Evolutionary conservation across 2,797 vertebrate genomes (phyloP), one percentile per base, ranked within the genome.

Genomic region (Loris lydekkerianus): DNA sequence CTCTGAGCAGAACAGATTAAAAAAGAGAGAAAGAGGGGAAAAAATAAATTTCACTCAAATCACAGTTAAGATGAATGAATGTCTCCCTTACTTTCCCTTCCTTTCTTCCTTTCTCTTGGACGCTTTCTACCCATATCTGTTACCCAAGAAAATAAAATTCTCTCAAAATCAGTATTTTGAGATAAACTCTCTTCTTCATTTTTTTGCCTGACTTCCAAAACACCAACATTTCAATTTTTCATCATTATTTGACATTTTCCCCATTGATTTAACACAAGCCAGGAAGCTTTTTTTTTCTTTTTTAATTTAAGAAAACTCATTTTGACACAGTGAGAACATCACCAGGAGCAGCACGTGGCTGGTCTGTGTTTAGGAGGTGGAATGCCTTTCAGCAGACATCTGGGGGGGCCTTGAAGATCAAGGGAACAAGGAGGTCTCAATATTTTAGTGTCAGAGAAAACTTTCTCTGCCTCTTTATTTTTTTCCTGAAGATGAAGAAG

Each of bases 211-310:
- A 94, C 56, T 96, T 94, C 61, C 49, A 73, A 95, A 96, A 89
- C 63, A 97, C 90, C 92, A 95, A 90, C 94, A 95, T 89, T 96
- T 96, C 97, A 97, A 90, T 75, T 96, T 96, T 97, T 93, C 89
- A 95, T 94, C 97, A 97, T 93, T 91, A 97, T 94, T 90, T 97
- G 96, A 96, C 96, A 96, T 85, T 90, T 95, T 97, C 94, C 87
- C 82, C 89, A 61, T 93, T 34, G n/a, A 96, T 96, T 97, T 94
- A 97, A 96, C 92, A 96, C 85, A 83, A 95, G 53, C 82, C 58
- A 70, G 87, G 31, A 73, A 73, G 17, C 7, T 85, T 49, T 49
- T 56, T 88, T 76, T 90, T 60, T 69, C 77, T 94, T 95, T 94
- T 86, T 85, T 76, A 78, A 78, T 89, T 96, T 92, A 89, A 87